These are phyloP conservation scores for Philaethria dido DNA, from an alignment of 2,888 invertebrate species.

Conservation along the genomic window DNA sequence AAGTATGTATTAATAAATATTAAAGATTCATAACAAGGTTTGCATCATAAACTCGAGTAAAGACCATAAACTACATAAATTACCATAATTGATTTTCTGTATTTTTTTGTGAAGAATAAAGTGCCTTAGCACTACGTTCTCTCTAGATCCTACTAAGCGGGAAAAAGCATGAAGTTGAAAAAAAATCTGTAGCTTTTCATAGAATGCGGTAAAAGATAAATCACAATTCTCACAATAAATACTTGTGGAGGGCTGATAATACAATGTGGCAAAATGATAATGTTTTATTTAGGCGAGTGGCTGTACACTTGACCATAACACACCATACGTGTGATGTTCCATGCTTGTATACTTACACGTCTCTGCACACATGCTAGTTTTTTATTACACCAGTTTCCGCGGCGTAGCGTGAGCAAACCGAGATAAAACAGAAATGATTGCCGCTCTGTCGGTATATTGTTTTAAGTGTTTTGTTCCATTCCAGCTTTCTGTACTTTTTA, in stretches of 20 bases:
- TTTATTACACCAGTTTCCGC: slow-evolving; percentile 78
- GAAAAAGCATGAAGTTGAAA: neutral
- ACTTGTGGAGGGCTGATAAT: neutral
- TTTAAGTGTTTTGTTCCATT: slow-evolving; percentile 78
- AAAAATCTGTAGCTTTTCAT: neutral
- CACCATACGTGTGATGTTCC: slow-evolving; percentile 15
- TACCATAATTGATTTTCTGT: too few relatives aligned
- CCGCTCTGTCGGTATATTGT: slow-evolving; percentile 79
- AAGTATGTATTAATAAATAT: too few relatives aligned
- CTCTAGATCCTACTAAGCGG: too few relatives aligned
- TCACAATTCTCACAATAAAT: neutral
- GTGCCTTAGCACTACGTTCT: too few relatives aligned
- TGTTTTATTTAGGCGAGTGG: slow-evolving; percentile 17
- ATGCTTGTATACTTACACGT: slow-evolving; percentile 30
- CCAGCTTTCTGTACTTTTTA: slow-evolving; percentile 67
- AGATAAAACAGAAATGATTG: slow-evolving; percentile 82
- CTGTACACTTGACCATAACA: slow-evolving; percentile 18
- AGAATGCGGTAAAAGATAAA: neutral
- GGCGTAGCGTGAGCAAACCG: slow-evolving; percentile 77
- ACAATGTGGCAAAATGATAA: neutral
- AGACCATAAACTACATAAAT: too few relatives aligned
- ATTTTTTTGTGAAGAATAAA: too few relatives aligned
- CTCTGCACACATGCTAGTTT: slow-evolving; percentile 65
- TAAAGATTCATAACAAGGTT: too few relatives aligned
- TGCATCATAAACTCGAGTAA: too few relatives aligned